phyloP scores from a whole-genome alignment of 2,888 invertebrate species.

The Meandrusa payeni region DNA sequence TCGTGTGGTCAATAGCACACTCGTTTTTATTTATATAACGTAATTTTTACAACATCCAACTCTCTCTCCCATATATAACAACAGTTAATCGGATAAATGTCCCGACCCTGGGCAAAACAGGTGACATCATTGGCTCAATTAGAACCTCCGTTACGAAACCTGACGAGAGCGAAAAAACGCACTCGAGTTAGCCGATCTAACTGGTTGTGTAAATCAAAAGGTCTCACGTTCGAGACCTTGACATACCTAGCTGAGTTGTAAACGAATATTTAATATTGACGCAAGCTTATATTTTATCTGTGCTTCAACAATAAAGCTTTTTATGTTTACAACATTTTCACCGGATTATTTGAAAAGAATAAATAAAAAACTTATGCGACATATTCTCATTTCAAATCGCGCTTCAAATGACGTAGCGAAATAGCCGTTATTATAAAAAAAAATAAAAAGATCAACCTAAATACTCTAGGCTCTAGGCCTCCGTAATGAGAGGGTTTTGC shows the following conservation, averaged over 20 bases:
- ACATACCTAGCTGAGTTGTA: conserved; percentile 42
- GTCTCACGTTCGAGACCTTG: conserved; percentile 45
- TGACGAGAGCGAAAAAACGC: conserved; percentile 17
- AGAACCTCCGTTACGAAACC: conserved; percentile 25
- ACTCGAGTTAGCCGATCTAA: conserved; percentile 25
- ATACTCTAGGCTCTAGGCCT: conserved; percentile 7
- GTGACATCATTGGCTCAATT: conserved; percentile 19
- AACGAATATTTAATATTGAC: conserved; percentile 24
- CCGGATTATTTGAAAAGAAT: not conserved
- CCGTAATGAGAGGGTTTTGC: conserved; percentile 17
- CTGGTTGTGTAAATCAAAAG: conserved; percentile 44
- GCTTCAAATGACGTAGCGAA: not conserved
- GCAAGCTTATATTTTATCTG: conserved; percentile 7
- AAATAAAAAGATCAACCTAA: conserved; percentile 11
- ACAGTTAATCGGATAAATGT: conserved; percentile 5
- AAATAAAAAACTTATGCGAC: no score
- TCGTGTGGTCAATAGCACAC: no score
- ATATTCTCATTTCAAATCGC: not conserved
- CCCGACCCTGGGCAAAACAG: conserved; percentile 5
- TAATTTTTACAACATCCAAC: no score
- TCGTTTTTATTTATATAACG: no score
- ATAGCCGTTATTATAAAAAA: conserved; percentile 6
- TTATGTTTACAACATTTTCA: not conserved
- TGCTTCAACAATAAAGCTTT: not conserved
- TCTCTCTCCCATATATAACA: no score